Evolutionary conservation across 2,113 vertebrate species (phyloP), one percentile per base, ranked within the genome.

Genomic region (Chloebia gouldiae): DNA sequence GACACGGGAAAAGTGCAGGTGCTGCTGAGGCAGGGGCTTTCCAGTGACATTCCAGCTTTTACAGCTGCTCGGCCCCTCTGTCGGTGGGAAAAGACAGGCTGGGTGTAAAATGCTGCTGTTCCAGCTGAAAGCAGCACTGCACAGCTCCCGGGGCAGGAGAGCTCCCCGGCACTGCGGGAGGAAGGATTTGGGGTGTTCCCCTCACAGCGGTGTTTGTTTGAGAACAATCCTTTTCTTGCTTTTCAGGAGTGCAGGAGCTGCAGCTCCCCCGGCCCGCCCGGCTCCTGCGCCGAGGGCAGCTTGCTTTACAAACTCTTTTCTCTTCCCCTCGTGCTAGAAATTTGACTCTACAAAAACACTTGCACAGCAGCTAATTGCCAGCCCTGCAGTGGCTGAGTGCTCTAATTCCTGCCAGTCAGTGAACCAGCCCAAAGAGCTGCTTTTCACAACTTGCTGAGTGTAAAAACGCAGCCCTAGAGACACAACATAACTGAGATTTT

Each of bases 361-460:
- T 84, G 17, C 39, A 61, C 39, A 39, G 87, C 79, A 73, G 82
- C 80, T 92, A 83, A 96, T 88, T 93, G 86, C 90, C 92, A 92
- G 6, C 47, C 73, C 79, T 22, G 88, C 87, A 37, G 81, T 86
- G 79, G 35, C 71, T 80, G 53, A 39, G 81, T 79, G 60, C 71
- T 64, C 68, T 64, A 86, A 94, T 96, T 97, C 95, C 92, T 96
- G 92, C 81, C 90, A 82, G 44, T 68, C 93, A 96, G 24, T 92
- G 95, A 95, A 95, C 90, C 95, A 82, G 86, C 87, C 92, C 93
- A 49, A 80, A 82, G 88, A 88, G 64, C 59, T 65, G 71, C 16
- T 85, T 88, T 92, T 66, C 59, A 35, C 79, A 70, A 59, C 28
- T 8, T 13, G 22, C 59, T 63, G 79, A 73, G 30, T 15, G 33